Evolutionary conservation across 2,113 vertebrate genomes (phyloP), one percentile per base, ranked within the genome.

Genomic region (Syrrhaptes paradoxus): DNA sequence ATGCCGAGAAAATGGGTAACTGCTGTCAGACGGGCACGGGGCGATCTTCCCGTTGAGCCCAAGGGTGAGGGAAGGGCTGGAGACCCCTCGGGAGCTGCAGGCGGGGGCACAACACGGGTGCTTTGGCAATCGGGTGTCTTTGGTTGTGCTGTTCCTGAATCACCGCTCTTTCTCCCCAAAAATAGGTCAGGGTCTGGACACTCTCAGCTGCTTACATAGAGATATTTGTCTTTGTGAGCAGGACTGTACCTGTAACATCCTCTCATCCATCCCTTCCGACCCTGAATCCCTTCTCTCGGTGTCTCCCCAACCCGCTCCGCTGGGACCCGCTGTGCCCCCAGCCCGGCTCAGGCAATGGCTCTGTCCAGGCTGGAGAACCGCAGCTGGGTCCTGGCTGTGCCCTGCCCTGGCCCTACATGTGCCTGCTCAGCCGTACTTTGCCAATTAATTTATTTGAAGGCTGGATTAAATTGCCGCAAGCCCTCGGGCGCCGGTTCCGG

Each of bases 1-100:
- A 1, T 7, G 31, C 55, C 2, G 8, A 32, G 65, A 13, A 22
- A 13, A 9, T 7, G 2, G 13, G 3, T 6, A 10, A 18, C 38
- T 24, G 43, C 4, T 16, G 36, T 51, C 16, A 19, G 58, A 17
- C 13, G 21, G 85, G 16, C 46, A 11, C 32, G 3, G 16, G 25
- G 57, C 1, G 0, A 7, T 41, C 18, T 28, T 11, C 18, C 49
- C 34, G 1, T 2, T 0, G 18, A 52, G 61, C 49, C 43, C 38
- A 11, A 31, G 52, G 46, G 63, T 12, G 52, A 36, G 43, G 49
- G 74, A 21, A 48, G 84, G 52, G 3, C 71, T 49, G 80, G 7
- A 36, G 43, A 19, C 36, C 41, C 20, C 1, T 8, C 49, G 13
- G 66, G 71, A 55, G 52, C 16, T 22, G 20, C 6, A 1, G 43